A percentile compares a stretch with the other conserved stretches of the same genome.
Evolutionary conservation across 2,797 vertebrate genomes (phyloP).

Genomic region (Clarias pachynema): DNA sequence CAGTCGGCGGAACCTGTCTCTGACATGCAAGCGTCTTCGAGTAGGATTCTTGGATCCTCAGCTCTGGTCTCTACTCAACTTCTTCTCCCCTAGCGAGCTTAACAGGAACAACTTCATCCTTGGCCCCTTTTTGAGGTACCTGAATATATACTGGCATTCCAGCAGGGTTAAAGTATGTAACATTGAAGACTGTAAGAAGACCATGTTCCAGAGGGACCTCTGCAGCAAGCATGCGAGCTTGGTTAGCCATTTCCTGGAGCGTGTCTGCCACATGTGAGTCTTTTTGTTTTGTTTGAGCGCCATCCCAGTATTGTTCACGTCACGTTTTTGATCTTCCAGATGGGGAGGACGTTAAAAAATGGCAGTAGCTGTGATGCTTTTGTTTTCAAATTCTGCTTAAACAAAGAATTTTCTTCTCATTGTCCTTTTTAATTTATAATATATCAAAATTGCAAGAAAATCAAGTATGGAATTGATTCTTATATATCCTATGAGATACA

Average conservation of each 20-base stretch:
- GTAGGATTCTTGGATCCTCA: conserved; percentile 84
- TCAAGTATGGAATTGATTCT: not conserved
- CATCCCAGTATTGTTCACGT: conserved; percentile 8
- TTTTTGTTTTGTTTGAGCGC: conserved; percentile 39
- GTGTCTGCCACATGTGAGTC: conserved; percentile 77
- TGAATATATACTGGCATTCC: conserved; percentile 90
- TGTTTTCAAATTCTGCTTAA: not conserved
- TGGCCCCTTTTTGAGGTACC: conserved; percentile 80
- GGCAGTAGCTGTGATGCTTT: not conserved
- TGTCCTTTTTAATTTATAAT: not conserved
- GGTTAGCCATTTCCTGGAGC: conserved; percentile 82
- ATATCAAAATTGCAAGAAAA: conserved; percentile 1
- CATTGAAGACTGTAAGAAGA: conserved; percentile 93
- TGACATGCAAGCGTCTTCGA: conserved; percentile 78
- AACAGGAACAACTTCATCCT: conserved; percentile 86
- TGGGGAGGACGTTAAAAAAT: conserved; percentile 23
- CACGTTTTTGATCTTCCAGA: conserved; percentile 25
- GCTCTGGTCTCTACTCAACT: conserved; percentile 85
- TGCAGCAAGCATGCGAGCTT: conserved; percentile 83
- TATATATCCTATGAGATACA: not conserved
- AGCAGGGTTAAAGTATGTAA: conserved; percentile 93
- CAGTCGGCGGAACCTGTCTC: conserved; percentile 81
- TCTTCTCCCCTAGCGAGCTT: conserved; percentile 83
- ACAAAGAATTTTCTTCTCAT: not conserved
- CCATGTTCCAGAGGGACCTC: conserved; percentile 85